phyloP scores from a whole-genome alignment of 1,140 invertebrate genomes.

The Rhagoletis zephyria region DNA sequence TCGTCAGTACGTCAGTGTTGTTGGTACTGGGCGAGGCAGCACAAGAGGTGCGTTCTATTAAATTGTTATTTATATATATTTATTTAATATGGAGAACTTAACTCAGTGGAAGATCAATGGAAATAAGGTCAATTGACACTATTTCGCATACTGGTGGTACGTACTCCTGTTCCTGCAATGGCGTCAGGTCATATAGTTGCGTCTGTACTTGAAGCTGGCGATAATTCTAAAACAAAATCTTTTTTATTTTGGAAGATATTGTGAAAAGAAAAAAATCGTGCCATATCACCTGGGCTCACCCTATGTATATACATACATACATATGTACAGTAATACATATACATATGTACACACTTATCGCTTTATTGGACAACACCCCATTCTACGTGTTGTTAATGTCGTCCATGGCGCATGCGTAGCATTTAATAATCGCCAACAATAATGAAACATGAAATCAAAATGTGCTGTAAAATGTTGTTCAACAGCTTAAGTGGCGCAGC shows the following conservation, averaged over 20 bases:
- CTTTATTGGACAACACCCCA: slow-evolving; percentile 49
- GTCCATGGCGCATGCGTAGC: slow-evolving; percentile 29
- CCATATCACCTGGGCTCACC: too few relatives aligned
- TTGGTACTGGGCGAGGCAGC: background rate
- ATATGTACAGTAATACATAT: too few relatives aligned
- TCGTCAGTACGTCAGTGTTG: background rate
- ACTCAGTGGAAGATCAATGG: too few relatives aligned
- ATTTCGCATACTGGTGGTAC: too few relatives aligned
- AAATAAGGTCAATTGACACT: too few relatives aligned
- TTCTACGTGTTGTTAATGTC: background rate
- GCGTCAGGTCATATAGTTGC: too few relatives aligned
- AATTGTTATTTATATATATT: background rate
- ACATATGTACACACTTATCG: background rate
- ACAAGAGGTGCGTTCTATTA: background rate
- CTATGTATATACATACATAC: background rate
- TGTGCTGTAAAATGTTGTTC: slow-evolving; percentile 30
- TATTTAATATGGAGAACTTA: too few relatives aligned
- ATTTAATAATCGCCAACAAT: slow-evolving; percentile 24
- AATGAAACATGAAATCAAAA: slow-evolving; percentile 35
- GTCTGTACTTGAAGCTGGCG: too few relatives aligned
- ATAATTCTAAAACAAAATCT: too few relatives aligned
- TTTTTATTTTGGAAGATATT: too few relatives aligned
- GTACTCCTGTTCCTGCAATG: too few relatives aligned
- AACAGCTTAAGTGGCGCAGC: slow-evolving; percentile 9
- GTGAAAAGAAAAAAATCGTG: too few relatives aligned